Conservation (phyloP, 2,797 vertebrate genomes). For the Sternarchorhynchus goeldii region DNA sequence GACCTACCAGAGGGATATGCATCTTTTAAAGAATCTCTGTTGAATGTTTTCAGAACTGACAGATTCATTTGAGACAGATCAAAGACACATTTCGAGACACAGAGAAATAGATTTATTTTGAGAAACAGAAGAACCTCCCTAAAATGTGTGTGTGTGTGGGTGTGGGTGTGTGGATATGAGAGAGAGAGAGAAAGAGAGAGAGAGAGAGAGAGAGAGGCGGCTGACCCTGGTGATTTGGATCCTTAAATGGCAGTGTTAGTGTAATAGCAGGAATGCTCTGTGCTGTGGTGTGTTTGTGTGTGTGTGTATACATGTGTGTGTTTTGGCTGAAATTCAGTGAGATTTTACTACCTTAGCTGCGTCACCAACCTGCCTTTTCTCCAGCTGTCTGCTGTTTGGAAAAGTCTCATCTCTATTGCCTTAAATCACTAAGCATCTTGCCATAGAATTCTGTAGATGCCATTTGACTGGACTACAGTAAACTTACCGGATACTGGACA, state of each 20-base stretch:
- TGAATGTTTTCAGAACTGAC: no score
- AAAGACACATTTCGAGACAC: no score
- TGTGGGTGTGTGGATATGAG: neutral
- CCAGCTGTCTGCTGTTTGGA: slow-evolving; percentile 26
- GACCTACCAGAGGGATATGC: no score
- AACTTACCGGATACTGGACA: neutral
- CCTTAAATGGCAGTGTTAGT: slow-evolving; percentile 58
- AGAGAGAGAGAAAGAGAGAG: neutral
- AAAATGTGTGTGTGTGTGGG: slow-evolving; percentile 20
- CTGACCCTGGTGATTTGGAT: slow-evolving; percentile 1
- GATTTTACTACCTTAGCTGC: slow-evolving; percentile 51
- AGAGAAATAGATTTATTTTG: no score
- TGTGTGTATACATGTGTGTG: slow-evolving; percentile 35
- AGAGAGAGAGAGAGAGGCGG: neutral
- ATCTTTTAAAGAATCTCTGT: no score
- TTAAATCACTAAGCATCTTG: slow-evolving; percentile 37
- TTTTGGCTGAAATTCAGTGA: slow-evolving; percentile 44
- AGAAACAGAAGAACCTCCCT: no score
- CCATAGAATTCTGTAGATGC: neutral
- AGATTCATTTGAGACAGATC: no score
- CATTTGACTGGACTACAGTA: neutral
- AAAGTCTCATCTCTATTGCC: slow-evolving; percentile 4
- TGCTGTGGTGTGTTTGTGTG: slow-evolving; percentile 17
- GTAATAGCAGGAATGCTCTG: slow-evolving; percentile 50
- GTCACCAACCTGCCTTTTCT: slow-evolving; percentile 36